Conservation (phyloP, 2,797 vertebrate genomes). For the Gadopsis marmoratus region DNA sequence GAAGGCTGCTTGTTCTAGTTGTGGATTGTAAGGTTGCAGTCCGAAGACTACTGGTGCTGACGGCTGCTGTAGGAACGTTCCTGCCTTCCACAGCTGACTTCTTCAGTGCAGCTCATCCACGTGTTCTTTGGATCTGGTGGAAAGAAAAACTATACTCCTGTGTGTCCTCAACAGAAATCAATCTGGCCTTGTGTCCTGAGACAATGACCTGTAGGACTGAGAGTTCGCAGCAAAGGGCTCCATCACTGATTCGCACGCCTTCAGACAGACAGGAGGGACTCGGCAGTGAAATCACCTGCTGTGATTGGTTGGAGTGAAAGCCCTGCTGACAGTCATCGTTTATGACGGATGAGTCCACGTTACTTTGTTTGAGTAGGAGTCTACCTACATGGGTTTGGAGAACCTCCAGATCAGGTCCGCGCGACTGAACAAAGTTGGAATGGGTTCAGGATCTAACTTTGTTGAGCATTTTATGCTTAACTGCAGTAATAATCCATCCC, state of each 20-base stretch:
- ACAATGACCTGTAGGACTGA: not conserved
- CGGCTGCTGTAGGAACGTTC: not conserved
- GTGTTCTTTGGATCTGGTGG: not conserved
- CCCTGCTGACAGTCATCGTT: not conserved
- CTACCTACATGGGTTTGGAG: not conserved
- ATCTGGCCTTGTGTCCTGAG: slow-evolving; percentile 12
- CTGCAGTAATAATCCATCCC: slow-evolving; percentile 20
- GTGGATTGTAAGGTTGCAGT: not conserved
- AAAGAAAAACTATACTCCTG: not conserved
- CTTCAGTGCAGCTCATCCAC: slow-evolving; percentile 13
- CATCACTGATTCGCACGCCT: slow-evolving; percentile 23
- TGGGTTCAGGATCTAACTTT: slow-evolving; percentile 13
- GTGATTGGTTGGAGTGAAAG: not conserved
- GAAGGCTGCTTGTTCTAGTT: not conserved
- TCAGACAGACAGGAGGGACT: not conserved
- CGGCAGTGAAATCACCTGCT: not conserved
- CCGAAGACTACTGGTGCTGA: not conserved
- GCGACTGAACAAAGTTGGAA: slow-evolving; percentile 13
- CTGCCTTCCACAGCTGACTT: not conserved
- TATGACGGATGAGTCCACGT: not conserved
- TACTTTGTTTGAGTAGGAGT: slow-evolving; percentile 17
- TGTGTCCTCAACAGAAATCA: slow-evolving; percentile 47
- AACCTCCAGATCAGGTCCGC: slow-evolving; percentile 9
- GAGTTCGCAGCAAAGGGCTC: not conserved
- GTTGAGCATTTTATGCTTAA: slow-evolving; percentile 1